phyloP scores from a whole-genome alignment of 2,888 invertebrate species.

The Linyphia triangularis region DNA sequence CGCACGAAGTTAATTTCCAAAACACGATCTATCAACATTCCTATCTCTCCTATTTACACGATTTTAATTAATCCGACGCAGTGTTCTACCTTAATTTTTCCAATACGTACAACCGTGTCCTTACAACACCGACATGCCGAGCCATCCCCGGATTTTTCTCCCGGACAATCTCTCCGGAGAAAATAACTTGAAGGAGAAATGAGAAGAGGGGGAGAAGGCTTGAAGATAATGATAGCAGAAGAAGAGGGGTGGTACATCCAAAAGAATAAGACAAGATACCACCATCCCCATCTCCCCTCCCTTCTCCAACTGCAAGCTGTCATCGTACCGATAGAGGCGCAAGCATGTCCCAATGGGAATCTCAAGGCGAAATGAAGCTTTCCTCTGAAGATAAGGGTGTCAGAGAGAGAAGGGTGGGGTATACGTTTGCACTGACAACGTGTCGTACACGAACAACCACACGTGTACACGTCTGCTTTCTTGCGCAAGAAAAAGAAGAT shows the following conservation, averaged over 20 bases:
- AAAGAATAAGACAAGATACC: not conserved
- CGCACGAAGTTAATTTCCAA: constrained; percentile 51
- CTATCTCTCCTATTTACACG: constrained; percentile 70
- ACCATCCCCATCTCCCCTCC: constrained; percentile 21
- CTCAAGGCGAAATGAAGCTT: constrained; percentile 65
- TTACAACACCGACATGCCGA: constrained; percentile 69
- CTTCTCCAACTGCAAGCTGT: constrained; percentile 60
- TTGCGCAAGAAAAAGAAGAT: constrained; percentile 26
- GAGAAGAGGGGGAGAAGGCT: constrained; percentile 3
- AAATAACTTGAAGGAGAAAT: constrained; percentile 55
- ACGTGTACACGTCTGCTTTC: constrained; percentile 69
- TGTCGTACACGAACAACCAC: constrained; percentile 73
- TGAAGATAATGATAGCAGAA: constrained; percentile 27
- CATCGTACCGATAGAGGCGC: constrained; percentile 67
- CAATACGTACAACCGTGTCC: constrained; percentile 68
- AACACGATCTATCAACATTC: constrained; percentile 66
- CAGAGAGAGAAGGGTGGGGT: constrained; percentile 39
- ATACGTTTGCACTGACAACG: constrained; percentile 71
- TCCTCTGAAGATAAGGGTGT: constrained; percentile 60
- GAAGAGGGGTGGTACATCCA: constrained; percentile 5
- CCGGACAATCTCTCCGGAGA: constrained; percentile 45
- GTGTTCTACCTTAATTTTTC: constrained; percentile 74
- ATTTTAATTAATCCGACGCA: constrained; percentile 72
- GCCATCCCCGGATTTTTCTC: constrained; percentile 55
- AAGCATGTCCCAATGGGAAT: constrained; percentile 54